phyloP scores from a whole-genome alignment of 2,113 vertebrate species.

The Peucedramus taeniatus region DNA sequence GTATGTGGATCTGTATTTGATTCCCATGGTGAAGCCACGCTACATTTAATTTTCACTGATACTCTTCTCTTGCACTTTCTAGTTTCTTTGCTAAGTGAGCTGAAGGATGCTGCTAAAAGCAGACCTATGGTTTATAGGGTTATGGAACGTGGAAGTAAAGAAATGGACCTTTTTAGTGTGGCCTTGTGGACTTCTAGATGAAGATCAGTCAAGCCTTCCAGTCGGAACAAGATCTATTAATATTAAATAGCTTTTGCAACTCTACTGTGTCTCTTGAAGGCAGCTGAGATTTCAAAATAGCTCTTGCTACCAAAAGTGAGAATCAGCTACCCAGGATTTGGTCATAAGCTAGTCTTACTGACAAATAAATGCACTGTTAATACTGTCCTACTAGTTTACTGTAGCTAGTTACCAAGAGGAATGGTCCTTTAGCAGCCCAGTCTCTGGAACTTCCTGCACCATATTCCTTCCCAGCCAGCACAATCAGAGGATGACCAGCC shows the following conservation, averaged over 20 bases:
- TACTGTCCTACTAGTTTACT: not conserved
- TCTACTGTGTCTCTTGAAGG: not conserved
- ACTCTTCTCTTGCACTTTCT: not conserved
- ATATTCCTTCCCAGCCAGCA: conserved; percentile 95
- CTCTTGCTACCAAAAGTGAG: not conserved
- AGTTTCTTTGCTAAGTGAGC: not conserved
- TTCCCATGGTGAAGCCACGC: not conserved
- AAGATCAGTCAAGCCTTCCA: not conserved
- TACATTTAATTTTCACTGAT: not conserved
- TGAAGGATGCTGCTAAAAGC: not conserved
- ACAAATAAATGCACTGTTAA: not conserved
- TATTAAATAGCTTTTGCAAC: not conserved
- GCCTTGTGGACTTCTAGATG: not conserved
- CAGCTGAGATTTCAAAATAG: not conserved
- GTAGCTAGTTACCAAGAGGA: conserved; percentile 81
- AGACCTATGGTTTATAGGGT: not conserved
- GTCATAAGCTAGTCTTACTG: not conserved
- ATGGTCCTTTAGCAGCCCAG: conserved; percentile 97
- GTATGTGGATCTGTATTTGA: not conserved
- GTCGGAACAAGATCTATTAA: not conserved
- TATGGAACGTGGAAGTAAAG: not conserved
- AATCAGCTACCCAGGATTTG: not conserved
- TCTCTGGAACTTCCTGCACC: conserved; percentile 96
- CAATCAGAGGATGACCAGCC: conserved; percentile 80
- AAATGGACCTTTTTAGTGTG: not conserved